Base-by-base conservation (phyloP, 2,888 invertebrate genomes). In the Acrocyrtus sp. region DNA sequence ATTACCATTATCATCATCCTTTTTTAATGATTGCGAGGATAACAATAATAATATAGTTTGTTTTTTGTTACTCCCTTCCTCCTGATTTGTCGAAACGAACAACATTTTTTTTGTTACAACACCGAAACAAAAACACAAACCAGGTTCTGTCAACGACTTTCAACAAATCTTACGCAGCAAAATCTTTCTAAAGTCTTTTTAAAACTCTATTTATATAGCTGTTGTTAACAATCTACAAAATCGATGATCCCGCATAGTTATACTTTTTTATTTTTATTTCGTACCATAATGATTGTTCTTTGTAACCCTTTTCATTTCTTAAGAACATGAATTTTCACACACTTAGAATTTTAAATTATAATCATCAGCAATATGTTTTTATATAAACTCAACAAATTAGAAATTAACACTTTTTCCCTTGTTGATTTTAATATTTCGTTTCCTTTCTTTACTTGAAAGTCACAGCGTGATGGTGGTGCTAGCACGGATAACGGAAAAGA, bases 381-480 rank as follows among this genome's bases (percentile, higher is more conserved):
- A 29, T 8, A 10, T 19, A 47, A 47, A 57, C 22, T 58, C 56
- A 66, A 57, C 39, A 50, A 51, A 60, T 51, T 48, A 39, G 10
- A 45, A 43, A 39, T 24, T 41, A 34, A 17, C 24, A 56, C 24
- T 26, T 41, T 48, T 48, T 22, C 34, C 15, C 26, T 26, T 21
- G 22, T 15, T 45, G 19, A 17, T 58, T 43, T 27, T 19, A 12
- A 41, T 45, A 22, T 51, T 54, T 54, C n/a, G 29, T 34, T 19
- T 29, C 21, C 21, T 27, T 27, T 47, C 48, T n/a, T 47, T 27
- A 22, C 50, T 24, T 50, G 22, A 57, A 57, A 15, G 45, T 21
- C 41, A 57, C 57, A 51, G 67, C 67, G 53, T 58, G 67, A 67
- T 58, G 58, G 67, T 67, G n/a, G n/a, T n/a, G 58, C 53, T 67